A percentile compares a stretch with the other conserved stretches of the same genome.
Conservation (phyloP, 2,888 invertebrate species). For the Drosophila fungiperda region DNA sequence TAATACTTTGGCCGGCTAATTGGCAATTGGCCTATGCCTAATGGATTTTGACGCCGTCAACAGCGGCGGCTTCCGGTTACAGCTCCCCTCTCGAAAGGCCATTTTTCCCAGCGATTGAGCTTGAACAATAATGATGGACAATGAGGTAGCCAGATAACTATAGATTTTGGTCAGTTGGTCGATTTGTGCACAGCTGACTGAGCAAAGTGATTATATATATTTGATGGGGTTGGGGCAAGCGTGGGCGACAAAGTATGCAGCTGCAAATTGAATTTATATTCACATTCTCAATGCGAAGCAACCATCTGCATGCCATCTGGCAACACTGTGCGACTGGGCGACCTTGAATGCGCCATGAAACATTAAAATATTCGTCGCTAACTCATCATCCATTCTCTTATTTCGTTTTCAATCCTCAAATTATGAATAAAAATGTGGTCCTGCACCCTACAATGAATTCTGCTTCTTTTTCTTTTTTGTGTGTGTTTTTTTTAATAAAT, state of each 20-base stretch:
- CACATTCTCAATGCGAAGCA: neutral
- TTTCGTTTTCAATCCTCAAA: conserved; percentile 40
- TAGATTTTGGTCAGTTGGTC: conserved; percentile 66
- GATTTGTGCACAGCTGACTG: conserved; percentile 61
- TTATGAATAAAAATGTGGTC: conserved; percentile 47
- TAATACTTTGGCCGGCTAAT: conserved; percentile 59
- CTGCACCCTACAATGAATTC: conserved; percentile 44
- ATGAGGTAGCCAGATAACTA: conserved; percentile 29
- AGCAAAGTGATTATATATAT: conserved; percentile 13
- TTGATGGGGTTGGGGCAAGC: neutral
- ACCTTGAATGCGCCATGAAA: conserved; percentile 42
- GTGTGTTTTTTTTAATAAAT: conserved; percentile 47
- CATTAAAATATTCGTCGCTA: conserved; percentile 23
- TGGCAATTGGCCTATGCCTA: conserved; percentile 72
- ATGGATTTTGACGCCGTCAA: conserved; percentile 72
- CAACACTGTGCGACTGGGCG: conserved; percentile 38
- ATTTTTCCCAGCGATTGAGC: conserved; percentile 50
- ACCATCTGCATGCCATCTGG: conserved; percentile 52
- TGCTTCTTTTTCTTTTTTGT: neutral
- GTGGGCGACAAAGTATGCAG: conserved; percentile 19
- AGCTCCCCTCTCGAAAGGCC: neutral
- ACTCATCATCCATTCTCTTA: conserved; percentile 28
- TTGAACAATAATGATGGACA: conserved; percentile 43
- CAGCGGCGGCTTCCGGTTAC: conserved; percentile 58
- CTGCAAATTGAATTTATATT: conserved; percentile 23